A percentile compares a stretch with the other conserved stretches of the same genome.
Evolutionary conservation across 2,113 vertebrate species (phyloP).

Genomic region (Laticauda laticaudata): DNA sequence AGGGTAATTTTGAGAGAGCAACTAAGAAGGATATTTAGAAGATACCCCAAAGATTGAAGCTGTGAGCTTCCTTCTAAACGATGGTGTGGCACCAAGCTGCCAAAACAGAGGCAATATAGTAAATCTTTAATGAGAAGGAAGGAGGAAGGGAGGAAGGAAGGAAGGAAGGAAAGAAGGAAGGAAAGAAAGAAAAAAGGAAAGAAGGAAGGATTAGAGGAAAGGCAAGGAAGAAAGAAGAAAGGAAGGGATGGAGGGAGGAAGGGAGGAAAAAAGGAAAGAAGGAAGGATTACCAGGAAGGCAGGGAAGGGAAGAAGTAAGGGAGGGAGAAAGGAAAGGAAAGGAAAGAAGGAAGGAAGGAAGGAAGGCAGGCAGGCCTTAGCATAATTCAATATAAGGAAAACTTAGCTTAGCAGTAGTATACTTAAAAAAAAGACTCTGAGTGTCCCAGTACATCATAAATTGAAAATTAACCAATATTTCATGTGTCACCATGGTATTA

Average conservation of each 20-base stretch:
- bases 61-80: neutral
- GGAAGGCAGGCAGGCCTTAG: neutral
- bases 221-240: too few relatives aligned
- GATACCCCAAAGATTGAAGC: neutral
- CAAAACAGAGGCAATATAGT: neutral
- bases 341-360: too few relatives aligned
- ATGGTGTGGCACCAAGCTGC: neutral
- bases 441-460: neutral
- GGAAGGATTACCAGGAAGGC: too few relatives aligned
- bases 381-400: neutral
- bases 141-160: neutral
- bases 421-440: neutral
- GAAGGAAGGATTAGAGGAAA: too few relatives aligned
- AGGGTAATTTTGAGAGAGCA: neutral
- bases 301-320: neutral
- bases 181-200: too few relatives aligned
- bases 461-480: neutral
- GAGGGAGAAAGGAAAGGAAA: neutral
- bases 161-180: too few relatives aligned
- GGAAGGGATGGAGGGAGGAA: too few relatives aligned
- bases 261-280: too few relatives aligned
- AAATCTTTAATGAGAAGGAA: neutral
- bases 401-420: neutral
- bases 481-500: neutral
- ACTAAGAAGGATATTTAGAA: too few relatives aligned